These are phyloP conservation scores for Temnopleurus reevesii DNA, from an alignment of 53 echinoderm and acorn worm species.

Conservation along the genomic window DNA sequence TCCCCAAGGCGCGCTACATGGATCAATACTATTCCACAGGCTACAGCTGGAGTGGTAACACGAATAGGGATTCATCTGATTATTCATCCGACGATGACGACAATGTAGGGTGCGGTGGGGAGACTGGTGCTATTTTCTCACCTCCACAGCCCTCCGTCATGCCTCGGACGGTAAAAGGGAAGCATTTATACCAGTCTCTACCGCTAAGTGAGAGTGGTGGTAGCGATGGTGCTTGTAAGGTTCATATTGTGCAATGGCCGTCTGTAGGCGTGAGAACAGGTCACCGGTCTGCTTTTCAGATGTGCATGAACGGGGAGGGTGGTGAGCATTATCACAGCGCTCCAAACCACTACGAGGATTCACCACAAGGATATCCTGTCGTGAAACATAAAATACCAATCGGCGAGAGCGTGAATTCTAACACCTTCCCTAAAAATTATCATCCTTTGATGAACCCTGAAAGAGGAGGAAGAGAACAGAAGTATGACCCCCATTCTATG, in stretches of 20 bases:
- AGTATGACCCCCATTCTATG: slow-evolving; percentile 14
- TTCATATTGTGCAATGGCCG: slow-evolving; percentile 50
- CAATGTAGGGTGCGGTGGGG: not conserved
- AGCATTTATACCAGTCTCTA: slow-evolving; percentile 19
- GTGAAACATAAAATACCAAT: not conserved
- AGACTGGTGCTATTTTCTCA: not conserved
- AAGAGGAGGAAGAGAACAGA: not conserved
- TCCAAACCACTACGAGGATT: not conserved
- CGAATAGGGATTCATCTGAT: slow-evolving; percentile 19
- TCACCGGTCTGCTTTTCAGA: not conserved
- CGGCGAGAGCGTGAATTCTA: not conserved
- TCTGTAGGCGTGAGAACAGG: not conserved
- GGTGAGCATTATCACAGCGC: not conserved
- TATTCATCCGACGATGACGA: slow-evolving; percentile 45
- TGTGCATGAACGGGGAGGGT: not conserved
- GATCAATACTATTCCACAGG: slow-evolving; percentile 11
- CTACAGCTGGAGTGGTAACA: slow-evolving; percentile 13
- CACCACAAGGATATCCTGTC: not conserved
- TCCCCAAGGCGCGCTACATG: slow-evolving; percentile 5
- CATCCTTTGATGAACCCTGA: slow-evolving; percentile 3
- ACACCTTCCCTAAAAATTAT: slow-evolving; percentile 30
- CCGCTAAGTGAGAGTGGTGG: not conserved
- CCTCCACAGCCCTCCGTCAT: not conserved
- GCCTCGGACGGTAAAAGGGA: not conserved
- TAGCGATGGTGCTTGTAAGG: not conserved